phyloP scores from a whole-genome alignment of 1,140 invertebrate genomes.

The Aporrectodea caliginosa region DNA sequence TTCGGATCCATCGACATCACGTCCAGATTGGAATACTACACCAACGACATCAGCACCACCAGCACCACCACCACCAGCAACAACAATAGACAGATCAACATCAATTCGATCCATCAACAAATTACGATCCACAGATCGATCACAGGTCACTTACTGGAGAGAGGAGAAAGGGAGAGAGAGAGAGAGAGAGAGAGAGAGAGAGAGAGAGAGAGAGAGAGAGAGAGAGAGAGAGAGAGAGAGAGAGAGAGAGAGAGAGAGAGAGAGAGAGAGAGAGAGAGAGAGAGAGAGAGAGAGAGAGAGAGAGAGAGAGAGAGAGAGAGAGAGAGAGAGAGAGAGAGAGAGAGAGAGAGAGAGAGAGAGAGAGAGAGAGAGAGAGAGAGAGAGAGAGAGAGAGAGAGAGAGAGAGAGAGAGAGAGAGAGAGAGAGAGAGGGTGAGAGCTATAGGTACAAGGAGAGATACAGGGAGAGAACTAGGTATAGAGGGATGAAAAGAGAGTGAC shows the following conservation, averaged over 20 bases:
- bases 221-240: slow-evolving; percentile 1
- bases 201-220: slow-evolving; percentile 1
- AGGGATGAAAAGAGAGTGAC: background rate
- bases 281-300: slow-evolving; percentile 1
- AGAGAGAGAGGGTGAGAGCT: background rate
- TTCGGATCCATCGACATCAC: background rate
- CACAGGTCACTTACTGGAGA: too few species aligned
- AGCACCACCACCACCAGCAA: too few species aligned
- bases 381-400: slow-evolving; percentile 1
- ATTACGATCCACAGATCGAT: too few species aligned
- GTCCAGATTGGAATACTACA: background rate
- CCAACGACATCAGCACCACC: too few species aligned
- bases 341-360: slow-evolving; percentile 1
- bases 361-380: slow-evolving; percentile 1
- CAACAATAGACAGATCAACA: too few species aligned
- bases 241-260: slow-evolving; percentile 1
- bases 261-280: slow-evolving; percentile 1
- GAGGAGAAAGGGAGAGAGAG: background rate
- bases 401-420: slow-evolving; percentile 1
- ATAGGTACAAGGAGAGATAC: background rate
- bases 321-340: slow-evolving; percentile 1
- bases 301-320: slow-evolving; percentile 1
- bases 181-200: slow-evolving; percentile 1
- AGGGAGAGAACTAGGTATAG: background rate
- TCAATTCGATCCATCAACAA: too few species aligned